Conservation (phyloP, 2,888 invertebrate species). For the Taphrorychus bicolor region DNA sequence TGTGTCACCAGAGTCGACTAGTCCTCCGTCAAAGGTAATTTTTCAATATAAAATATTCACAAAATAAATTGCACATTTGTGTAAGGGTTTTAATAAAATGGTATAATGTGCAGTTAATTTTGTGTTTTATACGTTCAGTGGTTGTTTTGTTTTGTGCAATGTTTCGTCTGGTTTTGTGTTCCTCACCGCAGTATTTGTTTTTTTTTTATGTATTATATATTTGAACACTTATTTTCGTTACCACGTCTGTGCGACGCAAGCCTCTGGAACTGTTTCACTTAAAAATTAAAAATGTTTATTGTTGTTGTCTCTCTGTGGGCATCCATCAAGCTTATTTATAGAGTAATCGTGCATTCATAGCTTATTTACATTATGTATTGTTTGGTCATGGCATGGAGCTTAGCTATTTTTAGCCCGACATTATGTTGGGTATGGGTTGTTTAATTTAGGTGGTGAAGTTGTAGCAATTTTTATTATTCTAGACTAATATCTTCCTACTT, state of each 20-base stretch:
- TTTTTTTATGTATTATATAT: neutral
- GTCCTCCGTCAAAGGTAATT: conserved; percentile 62
- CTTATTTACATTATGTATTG: too few relatives aligned
- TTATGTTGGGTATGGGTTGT: neutral
- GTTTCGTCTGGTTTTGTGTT: conserved; percentile 41
- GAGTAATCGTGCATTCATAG: neutral
- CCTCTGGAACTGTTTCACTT: neutral
- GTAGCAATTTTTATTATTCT: too few relatives aligned
- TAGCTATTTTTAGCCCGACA: neutral
- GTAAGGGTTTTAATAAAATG: neutral
- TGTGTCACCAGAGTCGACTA: conserved; percentile 60
- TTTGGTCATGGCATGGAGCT: neutral
- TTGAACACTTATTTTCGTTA: neutral
- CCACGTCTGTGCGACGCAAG: neutral
- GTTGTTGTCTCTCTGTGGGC: neutral
- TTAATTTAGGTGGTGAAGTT: too few relatives aligned
- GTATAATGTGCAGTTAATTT: conserved; percentile 31
- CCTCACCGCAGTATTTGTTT: conserved; percentile 1
- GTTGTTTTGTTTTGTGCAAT: conserved; percentile 55
- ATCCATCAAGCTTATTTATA: neutral
- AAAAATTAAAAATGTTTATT: neutral
- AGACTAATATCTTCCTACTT: too few relatives aligned
- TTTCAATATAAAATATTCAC: conserved; percentile 11
- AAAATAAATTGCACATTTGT: conserved; percentile 9
- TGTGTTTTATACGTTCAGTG: conserved; percentile 9